These are phyloP conservation scores for Coelopa pilipes DNA, from an alignment of 2,888 invertebrate species.

Conservation along the genomic window DNA sequence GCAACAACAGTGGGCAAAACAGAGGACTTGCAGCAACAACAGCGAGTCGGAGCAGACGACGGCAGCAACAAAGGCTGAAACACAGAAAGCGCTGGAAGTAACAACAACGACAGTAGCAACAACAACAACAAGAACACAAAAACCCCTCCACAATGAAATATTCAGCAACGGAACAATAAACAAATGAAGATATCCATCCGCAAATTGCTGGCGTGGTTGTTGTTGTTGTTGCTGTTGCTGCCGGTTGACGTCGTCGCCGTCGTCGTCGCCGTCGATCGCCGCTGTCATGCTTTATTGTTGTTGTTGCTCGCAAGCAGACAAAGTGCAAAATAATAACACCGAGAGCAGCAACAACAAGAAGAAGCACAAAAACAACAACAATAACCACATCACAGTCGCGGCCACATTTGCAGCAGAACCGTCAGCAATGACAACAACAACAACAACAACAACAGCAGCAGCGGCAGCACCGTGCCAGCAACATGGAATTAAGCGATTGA, in stretches of 20 bases:
- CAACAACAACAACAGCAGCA: constrained; percentile 34
- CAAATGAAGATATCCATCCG: constrained; percentile 39
- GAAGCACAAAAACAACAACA: no score
- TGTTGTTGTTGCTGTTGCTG: constrained; percentile 19
- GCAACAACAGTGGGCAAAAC: no score
- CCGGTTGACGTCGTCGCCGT: not conserved
- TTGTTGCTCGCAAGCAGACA: constrained; percentile 19
- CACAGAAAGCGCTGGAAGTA: not conserved
- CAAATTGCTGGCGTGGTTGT: constrained; percentile 17
- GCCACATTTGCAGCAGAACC: no score
- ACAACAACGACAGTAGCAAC: constrained; percentile 6
- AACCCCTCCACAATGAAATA: not conserved
- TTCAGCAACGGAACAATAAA: constrained; percentile 25
- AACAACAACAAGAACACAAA: not conserved
- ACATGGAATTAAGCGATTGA: constrained; percentile 34
- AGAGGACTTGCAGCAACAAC: no score
- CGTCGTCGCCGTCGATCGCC: not conserved
- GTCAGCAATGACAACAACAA: no score
- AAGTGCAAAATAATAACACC: constrained; percentile 36
- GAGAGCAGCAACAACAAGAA: constrained; percentile 1
- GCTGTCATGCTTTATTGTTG: not conserved
- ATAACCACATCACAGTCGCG: no score
- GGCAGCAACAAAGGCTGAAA: not conserved
- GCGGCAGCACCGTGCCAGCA: constrained; percentile 38
- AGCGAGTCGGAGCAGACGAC: not conserved